These are phyloP conservation scores for Minunthozetes semirufus DNA, from an alignment of 2,888 invertebrate species.

Conservation along the genomic window DNA sequence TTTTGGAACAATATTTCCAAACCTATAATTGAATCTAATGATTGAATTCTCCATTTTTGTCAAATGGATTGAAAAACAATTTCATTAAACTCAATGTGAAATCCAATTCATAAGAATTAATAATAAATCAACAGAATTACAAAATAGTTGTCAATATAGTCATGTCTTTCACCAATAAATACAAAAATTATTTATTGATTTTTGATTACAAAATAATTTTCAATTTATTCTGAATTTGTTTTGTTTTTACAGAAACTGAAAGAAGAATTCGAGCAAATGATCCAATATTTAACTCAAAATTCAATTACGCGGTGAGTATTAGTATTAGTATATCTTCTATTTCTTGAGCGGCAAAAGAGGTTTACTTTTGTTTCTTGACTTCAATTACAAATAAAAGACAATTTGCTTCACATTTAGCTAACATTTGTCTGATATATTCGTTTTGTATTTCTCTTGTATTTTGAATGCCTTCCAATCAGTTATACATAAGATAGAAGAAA, in stretches of 20 bases:
- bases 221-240: neutral
- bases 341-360: neutral
- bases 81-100: neutral
- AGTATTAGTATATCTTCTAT: neutral
- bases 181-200: neutral
- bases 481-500: neutral
- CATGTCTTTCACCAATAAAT: neutral
- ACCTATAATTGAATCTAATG: neutral
- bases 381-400: neutral
- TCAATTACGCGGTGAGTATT: slow-evolving; percentile 92
- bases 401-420: neutral
- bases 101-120: too few relatives aligned
- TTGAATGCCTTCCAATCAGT: too few relatives aligned
- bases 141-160: neutral
- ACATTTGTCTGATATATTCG: too few relatives aligned
- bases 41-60: neutral
- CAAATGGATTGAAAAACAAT: neutral
- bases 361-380: neutral
- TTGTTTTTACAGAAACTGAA: slow-evolving; percentile 70
- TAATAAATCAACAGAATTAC: neutral
- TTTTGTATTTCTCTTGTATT: too few relatives aligned
- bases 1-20: too few relatives aligned
- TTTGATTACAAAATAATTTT: neutral
- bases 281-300: slow-evolving; percentile 88
- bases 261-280: slow-evolving; percentile 95